Evolutionary conservation across 2,113 vertebrate species (phyloP).

Genomic region (Neodontobutis hainanensis): DNA sequence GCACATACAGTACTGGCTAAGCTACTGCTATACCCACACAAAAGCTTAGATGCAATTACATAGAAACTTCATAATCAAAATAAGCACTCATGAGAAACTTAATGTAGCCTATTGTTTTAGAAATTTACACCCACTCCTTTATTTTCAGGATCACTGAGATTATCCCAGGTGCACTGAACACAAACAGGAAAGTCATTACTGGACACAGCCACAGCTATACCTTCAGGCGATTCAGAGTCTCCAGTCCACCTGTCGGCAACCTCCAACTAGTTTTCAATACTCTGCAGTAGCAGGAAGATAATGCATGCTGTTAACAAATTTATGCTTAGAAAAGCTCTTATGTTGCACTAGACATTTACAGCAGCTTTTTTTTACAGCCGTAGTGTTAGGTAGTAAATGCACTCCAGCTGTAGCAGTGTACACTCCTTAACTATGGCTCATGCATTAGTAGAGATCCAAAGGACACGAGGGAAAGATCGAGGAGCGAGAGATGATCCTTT

Average conservation of each 20-base stretch:
- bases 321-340: not conserved
- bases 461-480: slow-evolving; percentile 34
- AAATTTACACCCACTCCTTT: slow-evolving; percentile 43
- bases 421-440: slow-evolving; percentile 16
- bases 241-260: slow-evolving; percentile 25
- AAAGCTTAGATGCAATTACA: no score
- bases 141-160: slow-evolving; percentile 41
- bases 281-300: not conserved
- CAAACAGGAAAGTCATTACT: slow-evolving; percentile 47
- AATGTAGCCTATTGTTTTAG: not conserved
- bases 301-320: not conserved
- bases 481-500: slow-evolving; percentile 55
- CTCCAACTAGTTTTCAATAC: slow-evolving; percentile 19
- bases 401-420: not conserved
- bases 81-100: not conserved
- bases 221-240: slow-evolving; percentile 29
- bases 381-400: slow-evolving; percentile 23
- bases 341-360: slow-evolving; percentile 1
- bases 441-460: slow-evolving; percentile 37
- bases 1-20: not conserved
- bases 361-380: not conserved
- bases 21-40: not conserved
- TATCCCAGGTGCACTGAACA: slow-evolving; percentile 45
- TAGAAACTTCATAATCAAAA: not conserved
- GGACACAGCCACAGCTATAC: slow-evolving; percentile 31